A percentile compares a stretch with the other conserved stretches of the same genome.
phyloP scores from a whole-genome alignment of 2,113 vertebrate species.

The Corvus moneduloides region DNA sequence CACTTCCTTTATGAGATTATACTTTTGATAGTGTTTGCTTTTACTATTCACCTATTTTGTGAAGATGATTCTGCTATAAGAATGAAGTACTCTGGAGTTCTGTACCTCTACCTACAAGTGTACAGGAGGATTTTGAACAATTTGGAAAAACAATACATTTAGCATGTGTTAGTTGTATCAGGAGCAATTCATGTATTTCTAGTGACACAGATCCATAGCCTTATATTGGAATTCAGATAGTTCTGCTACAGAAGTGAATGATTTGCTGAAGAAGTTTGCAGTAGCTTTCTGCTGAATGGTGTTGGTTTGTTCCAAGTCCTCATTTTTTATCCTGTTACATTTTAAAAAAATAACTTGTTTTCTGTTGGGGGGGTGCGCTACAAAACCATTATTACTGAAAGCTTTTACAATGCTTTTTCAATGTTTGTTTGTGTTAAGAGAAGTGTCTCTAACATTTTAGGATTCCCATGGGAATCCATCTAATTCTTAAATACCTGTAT shows the following conservation, averaged over 20 bases:
- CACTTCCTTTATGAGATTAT: not conserved
- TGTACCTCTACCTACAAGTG: not conserved
- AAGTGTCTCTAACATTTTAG: not conserved
- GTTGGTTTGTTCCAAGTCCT: not conserved
- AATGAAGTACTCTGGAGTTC: not conserved
- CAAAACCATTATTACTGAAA: not conserved
- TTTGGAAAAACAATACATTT: not conserved
- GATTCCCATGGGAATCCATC: not conserved
- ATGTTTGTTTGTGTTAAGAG: not conserved
- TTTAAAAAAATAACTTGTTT: not conserved
- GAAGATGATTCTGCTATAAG: not conserved
- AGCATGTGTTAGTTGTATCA: fast-evolving
- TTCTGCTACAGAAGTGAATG: not conserved
- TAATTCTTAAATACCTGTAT: not conserved
- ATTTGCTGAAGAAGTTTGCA: not conserved
- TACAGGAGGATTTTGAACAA: not conserved
- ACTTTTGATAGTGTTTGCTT: not conserved
- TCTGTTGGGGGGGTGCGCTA: fast-evolving
- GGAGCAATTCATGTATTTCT: not conserved
- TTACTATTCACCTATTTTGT: not conserved
- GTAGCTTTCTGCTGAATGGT: not conserved
- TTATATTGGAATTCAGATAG: not conserved
- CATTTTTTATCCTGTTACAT: not conserved
- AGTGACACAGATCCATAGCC: not conserved
- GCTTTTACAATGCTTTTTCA: not conserved